These are phyloP conservation scores for Drosophila burlai DNA, from an alignment of 1,140 invertebrate genomes.

Conservation along the genomic window DNA sequence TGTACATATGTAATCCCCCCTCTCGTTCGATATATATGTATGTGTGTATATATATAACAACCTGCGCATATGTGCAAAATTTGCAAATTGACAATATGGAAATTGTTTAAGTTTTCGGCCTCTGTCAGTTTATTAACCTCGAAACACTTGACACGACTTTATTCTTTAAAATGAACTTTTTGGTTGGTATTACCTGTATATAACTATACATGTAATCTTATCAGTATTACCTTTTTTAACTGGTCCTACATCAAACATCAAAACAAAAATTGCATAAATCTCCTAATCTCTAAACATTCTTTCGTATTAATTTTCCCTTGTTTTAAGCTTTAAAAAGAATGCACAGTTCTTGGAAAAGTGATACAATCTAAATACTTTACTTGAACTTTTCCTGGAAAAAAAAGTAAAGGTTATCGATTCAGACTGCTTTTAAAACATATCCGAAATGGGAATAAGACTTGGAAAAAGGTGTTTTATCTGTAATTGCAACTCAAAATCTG, in stretches of 20 bases:
- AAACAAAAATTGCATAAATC: no score
- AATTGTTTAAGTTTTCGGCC: slow-evolving; percentile 43
- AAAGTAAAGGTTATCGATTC: background rate
- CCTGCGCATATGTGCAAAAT: slow-evolving; percentile 30
- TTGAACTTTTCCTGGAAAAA: background rate
- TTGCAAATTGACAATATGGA: slow-evolving; percentile 44
- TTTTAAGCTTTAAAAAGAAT: no score
- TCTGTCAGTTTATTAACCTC: slow-evolving; percentile 22
- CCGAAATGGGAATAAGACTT: background rate
- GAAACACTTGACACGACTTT: background rate
- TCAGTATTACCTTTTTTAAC: background rate
- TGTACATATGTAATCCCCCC: slow-evolving; percentile 11
- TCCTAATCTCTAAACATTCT: no score
- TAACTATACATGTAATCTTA: background rate
- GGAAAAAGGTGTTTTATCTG: background rate
- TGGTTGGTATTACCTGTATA: background rate
- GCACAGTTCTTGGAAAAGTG: background rate
- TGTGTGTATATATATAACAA: slow-evolving; percentile 13
- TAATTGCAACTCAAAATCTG: background rate
- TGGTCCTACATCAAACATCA: no score
- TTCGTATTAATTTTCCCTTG: no score
- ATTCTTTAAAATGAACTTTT: background rate
- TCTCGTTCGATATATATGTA: slow-evolving; percentile 7
- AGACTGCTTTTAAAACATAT: background rate
- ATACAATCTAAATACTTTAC: background rate